Evolutionary conservation across 2,888 invertebrate genomes (phyloP), one percentile per base, ranked within the genome.

Genomic region (Periphyllus acericola): DNA sequence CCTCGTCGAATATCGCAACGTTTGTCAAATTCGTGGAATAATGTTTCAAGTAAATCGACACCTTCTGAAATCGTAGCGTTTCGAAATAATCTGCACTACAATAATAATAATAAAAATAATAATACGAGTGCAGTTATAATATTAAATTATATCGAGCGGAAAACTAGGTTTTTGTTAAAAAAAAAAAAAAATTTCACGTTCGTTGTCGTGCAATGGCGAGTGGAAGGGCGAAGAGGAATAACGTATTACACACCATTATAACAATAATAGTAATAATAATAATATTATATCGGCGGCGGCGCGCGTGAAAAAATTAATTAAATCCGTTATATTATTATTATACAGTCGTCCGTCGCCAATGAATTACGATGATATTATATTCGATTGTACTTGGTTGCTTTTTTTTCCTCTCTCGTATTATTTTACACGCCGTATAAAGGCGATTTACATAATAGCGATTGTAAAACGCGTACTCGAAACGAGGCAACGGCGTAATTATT

Each of bases 371-470:
- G 40, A 60, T 60, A 60, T 52, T 71, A 40, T 17, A 25, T 52
- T 82, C 71, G n/a, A 83, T 72, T 55, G 52, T 83, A 72, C 72
- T 55, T 25, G 0, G 60, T 71, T 34, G 72, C 52, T 55, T 52
- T 72, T 72, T 68, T 55, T 52, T 19, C 32, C 34, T 60, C 25
- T 72, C 32, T 32, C 36, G 2, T 29, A 81, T 66, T 52, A 52
- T 25, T 60, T 25, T 60, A 60, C 21, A 21, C 25, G 8, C 60
- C 60, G 60, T 25, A 60, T 72, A 81, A 72, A 72, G 52, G 32
- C 32, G 72, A 83, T 83, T 83, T 83, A 72, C 82, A 83, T 83
- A 83, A 83, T 52, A 72, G 72, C 52, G 66, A 78, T 75, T 72
- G 34, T 72, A 21, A 66, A 66, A 80, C 66, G 36, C 25, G 29